Percentiles rank a stretch among this genome's conserved stretches.
phyloP scores from a whole-genome alignment of 2,113 vertebrate genomes.

The Mormyrus lacerda region DNA sequence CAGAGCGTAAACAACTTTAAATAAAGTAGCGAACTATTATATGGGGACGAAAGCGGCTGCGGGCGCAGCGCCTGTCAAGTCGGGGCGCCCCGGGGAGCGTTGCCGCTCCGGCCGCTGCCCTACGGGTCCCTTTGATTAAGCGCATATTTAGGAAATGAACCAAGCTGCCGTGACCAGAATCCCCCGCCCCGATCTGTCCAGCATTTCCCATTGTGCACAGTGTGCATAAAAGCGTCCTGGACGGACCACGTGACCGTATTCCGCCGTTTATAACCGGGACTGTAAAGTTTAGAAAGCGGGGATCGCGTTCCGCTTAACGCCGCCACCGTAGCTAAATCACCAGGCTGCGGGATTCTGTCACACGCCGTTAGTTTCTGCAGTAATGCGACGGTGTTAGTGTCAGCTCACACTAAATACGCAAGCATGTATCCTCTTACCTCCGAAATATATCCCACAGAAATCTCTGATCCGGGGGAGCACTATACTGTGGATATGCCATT shows the following conservation, averaged over 20 bases:
- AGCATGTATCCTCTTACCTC: conserved; percentile 52
- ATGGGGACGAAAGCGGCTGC: neutral
- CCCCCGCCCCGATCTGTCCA: neutral
- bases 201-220: neutral
- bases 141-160: neutral
- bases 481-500: conserved; percentile 58
- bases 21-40: neutral
- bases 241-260: neutral
- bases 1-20: neutral
- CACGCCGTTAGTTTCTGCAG: neutral
- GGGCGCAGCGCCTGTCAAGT: neutral
- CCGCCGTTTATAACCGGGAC: neutral
- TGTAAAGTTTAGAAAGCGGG: neutral
- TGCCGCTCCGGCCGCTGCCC: neutral
- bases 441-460: conserved; percentile 72
- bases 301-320: neutral
- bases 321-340: neutral
- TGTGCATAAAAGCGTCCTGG: neutral
- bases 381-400: neutral
- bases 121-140: neutral
- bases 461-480: conserved; percentile 54
- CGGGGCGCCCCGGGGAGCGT: neutral
- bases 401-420: neutral
- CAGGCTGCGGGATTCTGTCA: neutral
- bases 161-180: neutral